A percentile compares a stretch with the other conserved stretches of the same genome.
These are phyloP conservation scores for Eutrigla gurnardus DNA, from an alignment of 2,797 vertebrate species.

Conservation along the genomic window DNA sequence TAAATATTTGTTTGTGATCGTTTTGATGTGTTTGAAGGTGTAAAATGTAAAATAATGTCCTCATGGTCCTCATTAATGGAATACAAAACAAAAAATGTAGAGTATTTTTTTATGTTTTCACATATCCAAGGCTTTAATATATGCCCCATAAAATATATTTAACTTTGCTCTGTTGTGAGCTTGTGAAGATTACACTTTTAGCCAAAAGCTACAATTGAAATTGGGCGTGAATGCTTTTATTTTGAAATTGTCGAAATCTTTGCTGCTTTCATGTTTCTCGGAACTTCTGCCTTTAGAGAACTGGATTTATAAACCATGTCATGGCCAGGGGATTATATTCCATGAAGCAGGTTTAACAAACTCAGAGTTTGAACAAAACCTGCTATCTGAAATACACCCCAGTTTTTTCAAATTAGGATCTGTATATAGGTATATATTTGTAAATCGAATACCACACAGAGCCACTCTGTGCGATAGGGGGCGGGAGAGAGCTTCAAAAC, in stretches of 20 bases:
- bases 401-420: no score
- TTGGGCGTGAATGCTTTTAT: not conserved
- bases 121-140: not conserved
- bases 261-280: not conserved
- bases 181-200: not conserved
- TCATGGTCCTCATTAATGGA: not conserved
- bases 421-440: not conserved
- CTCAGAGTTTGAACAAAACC: no score
- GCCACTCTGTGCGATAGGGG: constrained; percentile 50
- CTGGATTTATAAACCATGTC: not conserved
- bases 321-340: no score
- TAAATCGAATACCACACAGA: not conserved
- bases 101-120: not conserved
- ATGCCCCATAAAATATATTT: not conserved
- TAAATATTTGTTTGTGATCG: not conserved
- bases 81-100: not conserved
- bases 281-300: fast-evolving
- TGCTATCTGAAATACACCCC: no score
- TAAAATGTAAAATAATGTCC: not conserved
- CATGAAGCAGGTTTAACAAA: no score
- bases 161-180: not conserved
- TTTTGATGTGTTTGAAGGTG: not conserved
- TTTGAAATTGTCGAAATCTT: not conserved
- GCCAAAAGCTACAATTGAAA: not conserved
- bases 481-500: constrained; percentile 34